Base-by-base conservation (phyloP, 2,888 invertebrate species). In the Nipponacmea schrenckii region DNA sequence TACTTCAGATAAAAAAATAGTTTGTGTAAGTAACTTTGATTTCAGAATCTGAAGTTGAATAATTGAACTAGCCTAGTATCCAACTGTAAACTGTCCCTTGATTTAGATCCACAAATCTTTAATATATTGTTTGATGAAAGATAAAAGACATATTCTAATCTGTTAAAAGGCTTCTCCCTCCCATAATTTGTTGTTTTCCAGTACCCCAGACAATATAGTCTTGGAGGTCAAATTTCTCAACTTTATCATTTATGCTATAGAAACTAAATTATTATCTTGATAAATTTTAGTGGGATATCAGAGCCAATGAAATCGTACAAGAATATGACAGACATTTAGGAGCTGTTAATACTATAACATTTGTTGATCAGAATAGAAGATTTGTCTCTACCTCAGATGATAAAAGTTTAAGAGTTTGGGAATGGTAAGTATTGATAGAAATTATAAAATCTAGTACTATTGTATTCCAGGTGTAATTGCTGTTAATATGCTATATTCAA, bases 331-430 rank as follows among this genome's bases (percentile, higher is more conserved):
- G 99, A 1, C 99, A 99, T 91, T 92, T 99, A 78, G 99, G 98
- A 10, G 97, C 99, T 2, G 98, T 99, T 1, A 99, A 99, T 89
- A 94, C 97, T 0, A 98, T 99, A 83, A 99, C 99, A 0, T 99
- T 99, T 90, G 98, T 99, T 1, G 99, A 99, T 89, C 97, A 98
- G 85, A 98, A 98, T 90, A 91, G 98, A 39, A 91, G 99, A 81
- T 99, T 99, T 90, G 98, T 98, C 4, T 97, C 98, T 20, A 98
- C 99, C 0, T 98, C 98, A 0, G 99, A 99, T 88, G 99, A 99
- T 89, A 99, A 99, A 90, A 97, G 97, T 87, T 91, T 99, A 80
- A 91, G 99, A 68, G 97, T 99, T 66, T 99, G 99, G 99, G 99
- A 99, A 91, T 99, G 99, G 98, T 94, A 86, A 88, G 91, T 74